Evolutionary conservation across 2,888 invertebrate species (phyloP).

Genomic region (Phortica okadai): DNA sequence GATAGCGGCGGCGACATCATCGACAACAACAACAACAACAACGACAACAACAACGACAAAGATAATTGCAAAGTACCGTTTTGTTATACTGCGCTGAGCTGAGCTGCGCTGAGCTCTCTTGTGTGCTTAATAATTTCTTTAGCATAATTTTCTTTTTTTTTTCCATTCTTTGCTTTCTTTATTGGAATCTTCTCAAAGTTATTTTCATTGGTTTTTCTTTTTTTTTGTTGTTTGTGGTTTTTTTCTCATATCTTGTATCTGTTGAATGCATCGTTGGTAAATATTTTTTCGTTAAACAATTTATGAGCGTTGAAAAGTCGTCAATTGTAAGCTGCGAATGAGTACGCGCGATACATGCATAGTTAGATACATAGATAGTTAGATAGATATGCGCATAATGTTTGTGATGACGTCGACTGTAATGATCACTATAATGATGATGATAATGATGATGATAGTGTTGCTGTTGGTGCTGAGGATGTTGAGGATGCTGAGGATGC

Average conservation of each 20-base stretch:
- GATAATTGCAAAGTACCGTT: constrained; percentile 70
- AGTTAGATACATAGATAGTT: neutral
- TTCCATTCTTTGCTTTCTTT: constrained; percentile 14
- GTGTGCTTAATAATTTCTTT: constrained; percentile 37
- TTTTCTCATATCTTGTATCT: neutral
- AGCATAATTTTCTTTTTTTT: constrained; percentile 49
- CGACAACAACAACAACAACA: constrained; percentile 47
- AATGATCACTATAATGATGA: constrained; percentile 15
- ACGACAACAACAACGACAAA: constrained; percentile 44
- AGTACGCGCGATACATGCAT: constrained; percentile 16
- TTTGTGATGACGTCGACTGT: neutral
- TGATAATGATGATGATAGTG: neutral
- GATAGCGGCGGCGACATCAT: constrained; percentile 33
- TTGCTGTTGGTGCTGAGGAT: neutral
- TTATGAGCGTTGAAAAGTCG: constrained; percentile 70
- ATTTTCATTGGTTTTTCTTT: neutral
- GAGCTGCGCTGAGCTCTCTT: neutral
- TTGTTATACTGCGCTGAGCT: neutral
- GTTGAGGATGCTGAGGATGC: neutral
- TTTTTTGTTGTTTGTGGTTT: neutral
- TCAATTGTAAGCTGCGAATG: constrained; percentile 49
- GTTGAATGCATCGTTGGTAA: constrained; percentile 54
- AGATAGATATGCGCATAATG: constrained; percentile 17
- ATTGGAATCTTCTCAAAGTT: constrained; percentile 51
- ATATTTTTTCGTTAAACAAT: constrained; percentile 65